Base-by-base conservation (phyloP, 64 coral and sea anemone species). In the Actinia tenebrosa region DNA sequence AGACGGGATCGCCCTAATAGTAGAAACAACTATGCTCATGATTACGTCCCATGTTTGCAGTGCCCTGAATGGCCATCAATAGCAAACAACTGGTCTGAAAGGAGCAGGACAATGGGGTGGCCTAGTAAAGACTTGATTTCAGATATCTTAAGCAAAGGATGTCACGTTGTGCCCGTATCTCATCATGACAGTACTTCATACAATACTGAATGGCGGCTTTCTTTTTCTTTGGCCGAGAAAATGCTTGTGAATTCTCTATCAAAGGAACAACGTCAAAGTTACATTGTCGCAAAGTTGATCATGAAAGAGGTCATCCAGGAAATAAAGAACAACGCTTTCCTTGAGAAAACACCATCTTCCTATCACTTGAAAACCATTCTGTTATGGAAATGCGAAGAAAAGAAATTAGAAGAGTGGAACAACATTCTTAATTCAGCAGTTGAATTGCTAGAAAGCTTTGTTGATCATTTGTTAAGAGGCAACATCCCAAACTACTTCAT, bases 361-460 rank as follows among this genome's bases (percentile, higher is more conserved):
- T 89, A 89, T 82, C 87, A 89, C 43, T 50, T 89, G 37, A 89
- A 89, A 19, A 89, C 87, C 80, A 89, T 89, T 27, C 30, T 82
- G 22, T 89, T 89, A 16, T 89, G 87, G 87, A 89, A 89, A 23
- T 89, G 87, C 53, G 87, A 89, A 82, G 87, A 82, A 82, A 89
- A 89, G 56, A 55, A 37, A 50, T n/a, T 47, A 9, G 78, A 89
- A 66, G 43, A 66, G 11, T 89, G 87, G 87, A 89, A 64, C 4
- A 81, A 89, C 43, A 20, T 89, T 19, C 78, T 89, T 64, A 46
- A 89, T 50, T 89, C 87, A 82, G 87, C 52, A 4, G 78, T 82
- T 20, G 87, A 82, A 64, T 82, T 89, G 78, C 30, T 89, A 61
- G 53, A 82, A 47, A 44, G 56, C 78, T 30, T 89, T 4, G 87